Base-by-base conservation (phyloP, 2,888 invertebrate species). In the Lacanobia oleracea region DNA sequence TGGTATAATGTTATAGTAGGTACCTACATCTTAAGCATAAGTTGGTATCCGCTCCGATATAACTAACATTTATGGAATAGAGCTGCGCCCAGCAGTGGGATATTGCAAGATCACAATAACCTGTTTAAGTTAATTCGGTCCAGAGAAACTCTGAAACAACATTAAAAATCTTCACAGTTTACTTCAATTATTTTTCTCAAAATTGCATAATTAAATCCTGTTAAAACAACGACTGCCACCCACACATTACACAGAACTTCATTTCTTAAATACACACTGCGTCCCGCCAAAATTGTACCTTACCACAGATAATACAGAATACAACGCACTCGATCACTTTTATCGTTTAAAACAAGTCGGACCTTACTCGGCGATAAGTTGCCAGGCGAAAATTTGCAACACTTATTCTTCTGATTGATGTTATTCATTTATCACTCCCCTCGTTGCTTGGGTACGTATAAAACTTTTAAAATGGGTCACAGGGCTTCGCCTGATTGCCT, bases 391-490 rank as follows among this genome's bases (percentile, higher is more conserved):
- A 94, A 94, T 95, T 95, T 93, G 95, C 94, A 94, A 93, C 94
- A 94, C 93, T 95, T 93, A 93, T 93, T 94, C 92, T 88, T 91
- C 93, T 95, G 95, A 96, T 95, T 95, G 95, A 96, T 96, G 96
- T 90, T 90, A 86, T 91, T 91, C 95, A 95, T 96, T 95, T 95
- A 95, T 96, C 95, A 95, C 91, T 92, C 94, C 94, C 94, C 95
- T 95, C 92, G 92, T 94, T 89, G 89, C 86, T 81, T 87, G 23
- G 78, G 78, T 86, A 82, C 90, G 91, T 90, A 93, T 93, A 91
- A 92, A 95, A 95, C 93, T 95, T 95, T 95, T 95, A 91, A 95
- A 95, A 95, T 95, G 88, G 95, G 95, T 96, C 96, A 96, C 93
- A 93, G 92, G 94, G 94, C 94, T 92, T 90, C 89, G 88, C 89